These are phyloP conservation scores for Pelecanoides urinatrix DNA, from an alignment of 2,113 vertebrate species.

Conservation along the genomic window DNA sequence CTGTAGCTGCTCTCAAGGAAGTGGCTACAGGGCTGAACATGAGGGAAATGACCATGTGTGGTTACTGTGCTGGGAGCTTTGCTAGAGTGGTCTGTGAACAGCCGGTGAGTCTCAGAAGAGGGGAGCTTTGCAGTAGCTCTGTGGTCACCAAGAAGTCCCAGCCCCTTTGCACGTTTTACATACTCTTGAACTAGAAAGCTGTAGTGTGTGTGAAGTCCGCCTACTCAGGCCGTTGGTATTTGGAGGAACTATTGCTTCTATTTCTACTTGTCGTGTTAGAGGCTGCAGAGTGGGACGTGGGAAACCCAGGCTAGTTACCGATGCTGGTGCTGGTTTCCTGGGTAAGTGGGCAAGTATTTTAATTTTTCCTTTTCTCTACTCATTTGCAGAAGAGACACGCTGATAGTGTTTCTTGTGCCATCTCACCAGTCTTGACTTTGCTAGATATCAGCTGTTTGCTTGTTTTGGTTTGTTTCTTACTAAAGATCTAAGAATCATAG, in stretches of 20 bases:
- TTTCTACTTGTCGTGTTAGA: neutral
- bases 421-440: neutral
- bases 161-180: accelerated
- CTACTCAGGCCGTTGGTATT: neutral
- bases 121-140: neutral
- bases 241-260: neutral
- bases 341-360: neutral
- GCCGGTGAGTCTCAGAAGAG: neutral
- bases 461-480: neutral
- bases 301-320: neutral
- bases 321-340: neutral
- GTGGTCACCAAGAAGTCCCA: neutral
- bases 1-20: constrained; percentile 26
- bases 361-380: neutral
- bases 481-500: neutral
- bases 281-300: neutral
- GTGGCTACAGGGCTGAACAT: neutral
- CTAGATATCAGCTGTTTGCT: neutral
- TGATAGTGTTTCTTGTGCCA: neutral
- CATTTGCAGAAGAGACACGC: neutral
- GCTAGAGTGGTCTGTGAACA: neutral
- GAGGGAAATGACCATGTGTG: neutral
- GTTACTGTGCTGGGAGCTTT: neutral
- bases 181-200: neutral
- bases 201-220: neutral